Percentiles rank a stretch among this genome's conserved stretches.
phyloP scores from a whole-genome alignment of 2,113 vertebrate genomes.

The Silurus asotus region DNA sequence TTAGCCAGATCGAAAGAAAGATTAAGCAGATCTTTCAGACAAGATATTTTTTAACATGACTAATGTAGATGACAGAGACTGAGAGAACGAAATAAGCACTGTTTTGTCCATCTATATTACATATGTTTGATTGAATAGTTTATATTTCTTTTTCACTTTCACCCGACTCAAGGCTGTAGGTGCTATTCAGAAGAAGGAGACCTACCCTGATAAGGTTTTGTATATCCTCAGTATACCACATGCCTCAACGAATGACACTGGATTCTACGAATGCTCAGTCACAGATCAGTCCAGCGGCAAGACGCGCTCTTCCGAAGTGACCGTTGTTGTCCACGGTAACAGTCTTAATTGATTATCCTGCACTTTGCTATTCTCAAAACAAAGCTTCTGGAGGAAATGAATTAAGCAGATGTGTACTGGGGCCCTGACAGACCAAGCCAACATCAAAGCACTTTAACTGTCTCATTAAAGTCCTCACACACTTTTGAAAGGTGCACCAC shows the following conservation, averaged over 20 bases:
- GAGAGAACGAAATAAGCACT: not conserved
- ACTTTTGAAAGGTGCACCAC: not conserved
- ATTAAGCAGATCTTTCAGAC: constrained; percentile 35
- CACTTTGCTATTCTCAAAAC: constrained; percentile 60
- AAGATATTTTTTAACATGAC: not conserved
- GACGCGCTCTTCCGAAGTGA: constrained; percentile 74
- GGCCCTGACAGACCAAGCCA: not conserved
- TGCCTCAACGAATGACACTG: constrained; percentile 82
- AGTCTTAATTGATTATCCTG: constrained; percentile 19
- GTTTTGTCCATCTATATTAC: not conserved
- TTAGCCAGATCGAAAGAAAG: constrained; percentile 38
- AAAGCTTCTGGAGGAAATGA: constrained; percentile 54
- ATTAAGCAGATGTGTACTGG: not conserved
- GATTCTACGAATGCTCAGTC: constrained; percentile 85
- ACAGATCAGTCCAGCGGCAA: constrained; percentile 70
- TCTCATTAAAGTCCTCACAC: not conserved
- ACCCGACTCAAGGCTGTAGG: constrained; percentile 60
- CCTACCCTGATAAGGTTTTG: constrained; percentile 53
- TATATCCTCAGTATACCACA: constrained; percentile 83
- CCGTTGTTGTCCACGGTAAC: constrained; percentile 83
- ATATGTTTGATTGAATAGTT: not conserved
- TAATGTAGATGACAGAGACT: not conserved
- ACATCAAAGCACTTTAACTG: not conserved
- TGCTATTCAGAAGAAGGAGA: constrained; percentile 60
- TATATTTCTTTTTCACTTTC: constrained; percentile 4